Evolutionary conservation across 2,113 vertebrate genomes (phyloP), one percentile per base, ranked within the genome.

Genomic region (Hippocampus comes): DNA sequence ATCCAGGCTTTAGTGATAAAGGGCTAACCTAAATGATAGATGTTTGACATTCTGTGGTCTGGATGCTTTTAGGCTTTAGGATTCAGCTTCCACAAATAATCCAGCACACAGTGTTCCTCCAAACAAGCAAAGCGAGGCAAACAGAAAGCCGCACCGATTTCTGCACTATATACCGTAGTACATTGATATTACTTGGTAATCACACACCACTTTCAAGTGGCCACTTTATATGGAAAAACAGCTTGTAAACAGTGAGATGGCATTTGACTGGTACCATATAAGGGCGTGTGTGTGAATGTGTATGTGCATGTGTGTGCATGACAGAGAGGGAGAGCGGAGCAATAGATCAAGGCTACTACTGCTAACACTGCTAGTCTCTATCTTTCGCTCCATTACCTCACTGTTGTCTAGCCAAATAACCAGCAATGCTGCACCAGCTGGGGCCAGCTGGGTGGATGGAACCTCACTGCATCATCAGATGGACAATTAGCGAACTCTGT

Each of bases 351-450:
- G 73, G 71, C 56, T 78, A 56, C 56, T 77, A 56, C 76, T 78
- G 68, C 83, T 87, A 86, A 89, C 78, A 85, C 68, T 81, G 73
- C 25, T 70, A 55, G 76, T 84, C 75, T 68, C 70, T 60, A 79
- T 81, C 41, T n/a, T 79, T 77, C 48, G n/a, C 66, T 77, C 43
- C 77, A 70, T 84, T 77, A 80, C 74, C 75, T 81, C 43, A 64
- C 72, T 73, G 69, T 60, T 73, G 53, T 49, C 68, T 65, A 67
- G 74, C 67, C 18, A 9, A 80, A 74, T 79, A 82, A 83, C 86
- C 74, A 75, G 68, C 66, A 63, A 68, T 27, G 74, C 63, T 72
- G 72, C 59, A 10, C 86, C 81, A 80, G 79, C 83, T 84, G 86
- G 63, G n/a, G 5, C 86, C 81, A 80, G 80, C 85, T 85, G 85